phyloP scores from a whole-genome alignment of 2,113 vertebrate genomes.

The Pedetes capensis region DNA sequence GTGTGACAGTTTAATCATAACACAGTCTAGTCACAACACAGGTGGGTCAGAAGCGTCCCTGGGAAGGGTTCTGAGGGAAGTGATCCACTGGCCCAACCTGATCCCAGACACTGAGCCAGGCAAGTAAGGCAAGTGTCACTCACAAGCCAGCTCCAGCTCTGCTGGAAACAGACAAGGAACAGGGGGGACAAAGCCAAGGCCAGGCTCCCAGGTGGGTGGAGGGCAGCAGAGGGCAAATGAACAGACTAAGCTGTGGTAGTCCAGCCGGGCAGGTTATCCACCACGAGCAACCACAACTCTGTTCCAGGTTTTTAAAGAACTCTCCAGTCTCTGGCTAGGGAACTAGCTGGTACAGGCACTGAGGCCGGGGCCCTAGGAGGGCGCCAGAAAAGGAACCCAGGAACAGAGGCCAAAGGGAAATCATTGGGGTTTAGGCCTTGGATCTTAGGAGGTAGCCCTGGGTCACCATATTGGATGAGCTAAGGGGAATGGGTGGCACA shows the following conservation, averaged over 20 bases:
- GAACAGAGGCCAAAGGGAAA: neutral
- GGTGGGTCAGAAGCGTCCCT: neutral
- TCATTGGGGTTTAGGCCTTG: neutral
- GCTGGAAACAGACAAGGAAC: neutral
- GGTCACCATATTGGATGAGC: neutral
- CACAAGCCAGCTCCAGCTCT: neutral
- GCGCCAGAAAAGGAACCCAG: neutral
- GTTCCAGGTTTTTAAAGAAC: neutral
- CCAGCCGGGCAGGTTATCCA: neutral
- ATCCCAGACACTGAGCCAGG: neutral
- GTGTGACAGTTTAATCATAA: slow-evolving; percentile 2
- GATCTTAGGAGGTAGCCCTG: neutral
- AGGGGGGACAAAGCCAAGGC: neutral
- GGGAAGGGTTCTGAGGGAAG: neutral
- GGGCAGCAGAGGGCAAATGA: neutral
- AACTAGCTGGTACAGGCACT: neutral
- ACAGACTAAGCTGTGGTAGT: neutral
- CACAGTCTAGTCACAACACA: neutral
- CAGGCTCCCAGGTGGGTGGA: neutral
- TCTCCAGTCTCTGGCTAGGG: neutral
- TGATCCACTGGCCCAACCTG: slow-evolving; percentile 13
- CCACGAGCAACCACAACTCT: neutral
- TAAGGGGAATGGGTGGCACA: no score
- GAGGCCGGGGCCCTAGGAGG: neutral
- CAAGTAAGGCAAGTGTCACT: neutral